These are phyloP conservation scores for Harpalus rubripes DNA, from an alignment of 2,888 invertebrate species.

Conservation along the genomic window DNA sequence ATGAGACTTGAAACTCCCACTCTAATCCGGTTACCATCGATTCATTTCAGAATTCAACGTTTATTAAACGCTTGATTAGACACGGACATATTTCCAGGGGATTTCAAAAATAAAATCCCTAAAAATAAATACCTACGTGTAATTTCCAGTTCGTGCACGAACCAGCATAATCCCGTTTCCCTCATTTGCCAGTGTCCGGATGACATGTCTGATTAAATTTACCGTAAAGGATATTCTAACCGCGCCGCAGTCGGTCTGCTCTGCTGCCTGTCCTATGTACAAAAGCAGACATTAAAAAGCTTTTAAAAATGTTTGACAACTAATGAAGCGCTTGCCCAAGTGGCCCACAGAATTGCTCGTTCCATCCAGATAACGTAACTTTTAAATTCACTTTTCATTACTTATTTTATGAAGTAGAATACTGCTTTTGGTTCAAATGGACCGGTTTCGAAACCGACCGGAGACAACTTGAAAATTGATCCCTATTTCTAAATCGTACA, in stretches of 20 bases:
- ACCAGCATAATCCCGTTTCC: slow-evolving; percentile 55
- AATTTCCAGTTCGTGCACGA: slow-evolving; percentile 51
- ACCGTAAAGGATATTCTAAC: slow-evolving; percentile 63
- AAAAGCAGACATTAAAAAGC: slow-evolving; percentile 62
- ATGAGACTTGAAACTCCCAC: slow-evolving; percentile 1
- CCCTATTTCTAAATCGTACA: too few species aligned
- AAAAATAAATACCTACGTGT: slow-evolving; percentile 54
- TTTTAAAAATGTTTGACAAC: slow-evolving; percentile 66
- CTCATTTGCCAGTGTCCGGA: slow-evolving; percentile 62
- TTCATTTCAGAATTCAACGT: slow-evolving; percentile 45
- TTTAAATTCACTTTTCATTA: too few species aligned
- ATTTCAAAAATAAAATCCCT: slow-evolving; percentile 51
- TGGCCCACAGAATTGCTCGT: too few species aligned
- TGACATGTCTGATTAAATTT: slow-evolving; percentile 66
- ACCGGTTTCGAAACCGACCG: too few species aligned
- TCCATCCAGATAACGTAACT: too few species aligned
- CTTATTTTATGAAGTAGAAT: too few species aligned
- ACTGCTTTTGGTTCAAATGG: too few species aligned
- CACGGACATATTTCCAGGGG: slow-evolving; percentile 43
- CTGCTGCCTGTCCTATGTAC: slow-evolving; percentile 21
- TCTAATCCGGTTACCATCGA: slow-evolving; percentile 40
- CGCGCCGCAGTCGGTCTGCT: not conserved
- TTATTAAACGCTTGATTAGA: slow-evolving; percentile 59
- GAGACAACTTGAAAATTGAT: too few species aligned
- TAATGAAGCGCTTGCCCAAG: slow-evolving; percentile 50